Conservation (phyloP, 2,888 invertebrate species). For the Tortricodes alternella region DNA sequence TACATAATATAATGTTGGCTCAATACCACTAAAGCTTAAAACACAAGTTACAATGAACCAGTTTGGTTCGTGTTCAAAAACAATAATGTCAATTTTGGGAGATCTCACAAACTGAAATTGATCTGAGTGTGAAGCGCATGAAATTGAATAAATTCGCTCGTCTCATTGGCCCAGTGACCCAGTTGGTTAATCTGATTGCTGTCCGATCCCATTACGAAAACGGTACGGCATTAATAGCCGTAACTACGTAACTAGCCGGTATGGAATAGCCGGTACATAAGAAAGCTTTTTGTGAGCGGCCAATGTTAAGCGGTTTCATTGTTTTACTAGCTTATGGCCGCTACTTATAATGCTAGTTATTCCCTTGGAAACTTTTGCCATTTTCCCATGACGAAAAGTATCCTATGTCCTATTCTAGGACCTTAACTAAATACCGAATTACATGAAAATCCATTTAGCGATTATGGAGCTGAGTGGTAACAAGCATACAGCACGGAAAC, state of each 20-base stretch:
- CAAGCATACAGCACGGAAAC: too few species aligned
- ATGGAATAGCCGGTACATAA: slow-evolving; percentile 18
- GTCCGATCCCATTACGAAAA: slow-evolving; percentile 43
- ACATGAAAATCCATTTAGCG: too few species aligned
- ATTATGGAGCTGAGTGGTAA: too few species aligned
- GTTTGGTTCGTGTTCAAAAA: not conserved
- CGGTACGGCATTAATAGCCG: slow-evolving; percentile 43
- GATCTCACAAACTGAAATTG: slow-evolving; percentile 3
- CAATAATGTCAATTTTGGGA: not conserved
- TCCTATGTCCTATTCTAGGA: too few species aligned
- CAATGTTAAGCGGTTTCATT: not conserved
- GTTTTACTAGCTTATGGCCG: too few species aligned
- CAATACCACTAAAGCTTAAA: not conserved
- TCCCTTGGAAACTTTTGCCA: too few species aligned
- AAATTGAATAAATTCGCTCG: slow-evolving; percentile 31
- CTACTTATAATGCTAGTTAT: too few species aligned
- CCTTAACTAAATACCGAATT: too few species aligned
- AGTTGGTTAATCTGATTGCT: slow-evolving; percentile 45
- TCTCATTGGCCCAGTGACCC: slow-evolving; percentile 52
- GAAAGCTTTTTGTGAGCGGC: slow-evolving; percentile 11
- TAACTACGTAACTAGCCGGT: slow-evolving; percentile 25
- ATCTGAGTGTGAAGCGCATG: slow-evolving; percentile 11
- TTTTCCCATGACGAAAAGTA: too few species aligned
- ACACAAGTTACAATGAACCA: not conserved
- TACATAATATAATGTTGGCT: too few species aligned